These are phyloP conservation scores for Ricordea florida DNA, from an alignment of 92 coral and sea anemone species.

Conservation along the genomic window DNA sequence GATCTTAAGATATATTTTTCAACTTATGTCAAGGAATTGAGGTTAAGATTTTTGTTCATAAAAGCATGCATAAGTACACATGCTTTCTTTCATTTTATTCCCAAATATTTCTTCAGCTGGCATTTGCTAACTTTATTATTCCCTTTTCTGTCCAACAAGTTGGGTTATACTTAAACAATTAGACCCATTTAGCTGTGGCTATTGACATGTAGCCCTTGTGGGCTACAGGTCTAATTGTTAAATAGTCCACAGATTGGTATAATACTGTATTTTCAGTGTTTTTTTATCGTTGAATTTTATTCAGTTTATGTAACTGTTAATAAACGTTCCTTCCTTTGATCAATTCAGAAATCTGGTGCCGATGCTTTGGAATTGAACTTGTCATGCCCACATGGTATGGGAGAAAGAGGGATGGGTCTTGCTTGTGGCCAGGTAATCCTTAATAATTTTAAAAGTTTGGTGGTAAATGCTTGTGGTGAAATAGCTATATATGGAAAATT, in stretches of 20 bases:
- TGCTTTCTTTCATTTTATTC: too few species aligned
- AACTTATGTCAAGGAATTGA: too few species aligned
- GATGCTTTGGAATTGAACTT: conserved; percentile 96
- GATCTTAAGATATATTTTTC: too few species aligned
- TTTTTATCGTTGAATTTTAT: neutral
- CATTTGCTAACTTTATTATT: too few species aligned
- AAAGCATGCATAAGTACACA: too few species aligned
- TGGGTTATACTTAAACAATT: too few species aligned
- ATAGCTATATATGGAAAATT: too few species aligned
- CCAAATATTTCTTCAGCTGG: too few species aligned
- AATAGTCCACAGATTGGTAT: neutral
- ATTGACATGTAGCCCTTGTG: neutral
- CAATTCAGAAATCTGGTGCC: conserved; percentile 90
- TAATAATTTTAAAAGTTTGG: neutral
- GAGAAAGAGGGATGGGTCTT: conserved; percentile 99
- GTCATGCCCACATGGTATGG: conserved; percentile 99
- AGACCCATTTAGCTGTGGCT: too few species aligned
- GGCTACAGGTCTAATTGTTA: neutral
- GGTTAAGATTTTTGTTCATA: too few species aligned
- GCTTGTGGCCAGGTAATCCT: conserved; percentile 95
- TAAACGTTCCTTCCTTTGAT: neutral
- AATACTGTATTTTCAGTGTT: neutral
- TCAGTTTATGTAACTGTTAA: neutral
- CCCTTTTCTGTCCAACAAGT: too few species aligned
- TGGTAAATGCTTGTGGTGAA: too few species aligned